Conservation (phyloP, 2,113 vertebrate species). For the Martes martes region DNA sequence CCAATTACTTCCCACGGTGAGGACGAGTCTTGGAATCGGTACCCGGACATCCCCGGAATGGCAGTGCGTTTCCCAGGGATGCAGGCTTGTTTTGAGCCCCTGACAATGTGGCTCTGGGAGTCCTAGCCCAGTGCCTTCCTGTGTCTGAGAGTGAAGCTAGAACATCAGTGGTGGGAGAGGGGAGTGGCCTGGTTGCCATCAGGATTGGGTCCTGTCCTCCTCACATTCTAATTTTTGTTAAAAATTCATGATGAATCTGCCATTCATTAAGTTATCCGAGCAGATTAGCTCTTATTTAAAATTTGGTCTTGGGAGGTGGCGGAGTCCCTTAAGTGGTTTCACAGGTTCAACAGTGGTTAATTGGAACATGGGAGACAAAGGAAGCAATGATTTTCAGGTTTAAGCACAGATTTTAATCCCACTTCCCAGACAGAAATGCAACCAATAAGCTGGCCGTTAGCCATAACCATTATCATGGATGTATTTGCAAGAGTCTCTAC, state of each 20-base stretch:
- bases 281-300: background rate
- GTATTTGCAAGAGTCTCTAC: background rate
- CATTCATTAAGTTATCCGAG: background rate
- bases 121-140: fast-evolving
- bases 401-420: background rate
- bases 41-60: background rate
- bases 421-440: no score
- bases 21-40: no score
- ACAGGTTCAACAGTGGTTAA: background rate
- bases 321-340: background rate
- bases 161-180: fast-evolving
- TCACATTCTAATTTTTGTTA: background rate
- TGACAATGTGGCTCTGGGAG: background rate
- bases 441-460: background rate
- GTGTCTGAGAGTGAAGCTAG: background rate
- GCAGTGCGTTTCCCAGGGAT: background rate
- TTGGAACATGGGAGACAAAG: background rate
- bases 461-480: no score
- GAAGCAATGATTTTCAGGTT: background rate
- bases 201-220: background rate
- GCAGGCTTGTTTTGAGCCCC: background rate
- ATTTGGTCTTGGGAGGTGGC: background rate
- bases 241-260: background rate
- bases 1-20: background rate
- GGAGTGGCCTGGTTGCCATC: background rate